Evolutionary conservation across 2,113 vertebrate genomes (phyloP).

Genomic region (Poeciliopsis occidentalis): DNA sequence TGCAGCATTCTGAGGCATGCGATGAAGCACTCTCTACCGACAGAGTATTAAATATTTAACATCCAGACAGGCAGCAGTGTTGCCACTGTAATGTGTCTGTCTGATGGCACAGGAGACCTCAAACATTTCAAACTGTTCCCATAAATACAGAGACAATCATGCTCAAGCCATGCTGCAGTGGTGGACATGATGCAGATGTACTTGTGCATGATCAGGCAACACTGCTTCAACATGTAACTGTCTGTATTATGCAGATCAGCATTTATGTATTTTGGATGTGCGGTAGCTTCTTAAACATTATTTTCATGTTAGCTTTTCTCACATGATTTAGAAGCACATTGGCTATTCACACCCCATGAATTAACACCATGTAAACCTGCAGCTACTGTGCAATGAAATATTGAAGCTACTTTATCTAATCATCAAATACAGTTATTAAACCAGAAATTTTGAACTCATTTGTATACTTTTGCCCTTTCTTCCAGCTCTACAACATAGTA

Average conservation of each 20-base stretch:
- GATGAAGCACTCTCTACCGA: constrained; percentile 55
- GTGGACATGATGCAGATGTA: constrained; percentile 10
- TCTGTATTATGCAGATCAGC: constrained; percentile 18
- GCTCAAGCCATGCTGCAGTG: constrained; percentile 10
- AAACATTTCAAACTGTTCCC: constrained; percentile 5
- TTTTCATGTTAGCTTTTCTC: constrained; percentile 17
- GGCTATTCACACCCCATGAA: background rate
- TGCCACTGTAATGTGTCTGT: constrained; percentile 73
- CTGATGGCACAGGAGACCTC: constrained; percentile 42
- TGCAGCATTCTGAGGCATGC: constrained; percentile 31
- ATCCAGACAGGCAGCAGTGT: constrained; percentile 61
- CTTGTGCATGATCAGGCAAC: background rate
- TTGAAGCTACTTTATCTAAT: background rate
- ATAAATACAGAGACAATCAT: constrained; percentile 10
- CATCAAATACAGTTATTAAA: background rate
- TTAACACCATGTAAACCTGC: background rate
- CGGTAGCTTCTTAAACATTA: constrained; percentile 25
- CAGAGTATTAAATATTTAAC: constrained; percentile 79
- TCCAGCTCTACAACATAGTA: background rate
- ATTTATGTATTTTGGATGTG: constrained; percentile 1
- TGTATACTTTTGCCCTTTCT: background rate
- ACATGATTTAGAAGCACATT: background rate
- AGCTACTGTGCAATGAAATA: background rate
- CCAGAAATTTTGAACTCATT: background rate
- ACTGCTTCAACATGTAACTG: background rate